A percentile compares a stretch with the other conserved stretches of the same genome.
phyloP scores from a whole-genome alignment of 2,888 invertebrate species.

The Standfussiana lucernea region DNA sequence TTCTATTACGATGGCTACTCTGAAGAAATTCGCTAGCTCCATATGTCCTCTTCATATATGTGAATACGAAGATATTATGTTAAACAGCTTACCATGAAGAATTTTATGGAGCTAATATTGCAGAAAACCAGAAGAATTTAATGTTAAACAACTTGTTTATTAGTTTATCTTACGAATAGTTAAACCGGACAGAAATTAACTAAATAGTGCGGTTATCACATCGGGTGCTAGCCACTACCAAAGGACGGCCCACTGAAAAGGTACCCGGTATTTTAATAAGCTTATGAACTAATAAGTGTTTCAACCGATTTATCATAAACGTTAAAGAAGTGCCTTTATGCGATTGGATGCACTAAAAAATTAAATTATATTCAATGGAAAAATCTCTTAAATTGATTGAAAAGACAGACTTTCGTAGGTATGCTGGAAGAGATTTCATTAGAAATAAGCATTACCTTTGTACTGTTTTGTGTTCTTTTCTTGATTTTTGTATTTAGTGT shows the following conservation, averaged over 20 bases:
- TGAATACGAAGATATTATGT: neutral
- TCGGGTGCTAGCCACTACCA: constrained; percentile 12
- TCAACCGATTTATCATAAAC: neutral
- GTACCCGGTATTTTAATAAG: constrained; percentile 20
- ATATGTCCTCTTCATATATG: neutral
- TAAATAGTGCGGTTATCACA: constrained; percentile 44
- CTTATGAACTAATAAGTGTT: constrained; percentile 2
- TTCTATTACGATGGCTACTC: neutral
- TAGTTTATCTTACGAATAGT: constrained; percentile 43
- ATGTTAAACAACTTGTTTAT: constrained; percentile 25
- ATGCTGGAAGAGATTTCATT: too few species aligned
- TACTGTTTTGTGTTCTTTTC: too few species aligned
- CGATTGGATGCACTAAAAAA: neutral
- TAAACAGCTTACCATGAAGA: neutral
- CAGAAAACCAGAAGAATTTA: constrained; percentile 30
- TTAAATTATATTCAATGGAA: neutral
- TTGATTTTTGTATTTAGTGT: too few species aligned
- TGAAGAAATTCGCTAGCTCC: neutral
- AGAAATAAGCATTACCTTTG: too few species aligned
- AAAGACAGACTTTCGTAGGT: too few species aligned
- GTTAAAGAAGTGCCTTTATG: neutral
- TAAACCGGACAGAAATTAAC: constrained; percentile 44
- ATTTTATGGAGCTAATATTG: neutral
- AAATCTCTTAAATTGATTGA: neutral
- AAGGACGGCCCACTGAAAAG: constrained; percentile 5